Evolutionary conservation across 1,140 invertebrate genomes (phyloP), one percentile per base, ranked within the genome.

Genomic region (Myzus persicae): DNA sequence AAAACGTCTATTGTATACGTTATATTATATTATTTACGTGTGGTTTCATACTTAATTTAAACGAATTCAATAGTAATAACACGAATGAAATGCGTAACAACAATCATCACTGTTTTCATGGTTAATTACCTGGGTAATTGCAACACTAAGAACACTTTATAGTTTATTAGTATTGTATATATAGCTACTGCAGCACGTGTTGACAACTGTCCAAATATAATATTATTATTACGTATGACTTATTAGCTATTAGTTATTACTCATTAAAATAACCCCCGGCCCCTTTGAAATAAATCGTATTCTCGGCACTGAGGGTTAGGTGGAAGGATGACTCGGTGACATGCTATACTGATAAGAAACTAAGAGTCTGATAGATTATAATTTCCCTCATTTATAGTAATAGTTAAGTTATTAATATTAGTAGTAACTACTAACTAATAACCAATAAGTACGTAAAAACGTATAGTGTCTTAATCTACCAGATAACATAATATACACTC

Each of bases 101-200:
- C 59, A 76, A 76, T 76, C 59, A n/a, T 76, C 31, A 18, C 14
- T n/a, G n/a, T 76, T 76, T 76, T 76, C 59, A 76, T 76, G 59
- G 59, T 76, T 76, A 76, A 76, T 76, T 76, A n/a, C 59, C 59
- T 76, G n/a, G 59, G 59, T n/a, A 36, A 76, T 76, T 76, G n/a
- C 59, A 76, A n/a, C 59, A 59, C 54, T 59, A 48, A 48, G 46
- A 59, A 59, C 54, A 76, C 59, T 76, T 76, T 76, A 76, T 76
- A 36, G 59, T 76, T n/a, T 76, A n/a, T 76, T 76, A 76, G 14
- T 76, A n/a, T 76, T 51, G 20, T 51, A 67, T 67, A 67, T 67
- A 67, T 76, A 76, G 14, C 26, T 76, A 36, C 59, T n/a, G n/a
- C 5, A 76, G n/a, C 5, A 76, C n/a, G n/a, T 76, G 59, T 76